A percentile compares a stretch with the other conserved stretches of the same genome.
phyloP scores from a whole-genome alignment of 2,888 invertebrate species.

The Tromatobia lineatoria region DNA sequence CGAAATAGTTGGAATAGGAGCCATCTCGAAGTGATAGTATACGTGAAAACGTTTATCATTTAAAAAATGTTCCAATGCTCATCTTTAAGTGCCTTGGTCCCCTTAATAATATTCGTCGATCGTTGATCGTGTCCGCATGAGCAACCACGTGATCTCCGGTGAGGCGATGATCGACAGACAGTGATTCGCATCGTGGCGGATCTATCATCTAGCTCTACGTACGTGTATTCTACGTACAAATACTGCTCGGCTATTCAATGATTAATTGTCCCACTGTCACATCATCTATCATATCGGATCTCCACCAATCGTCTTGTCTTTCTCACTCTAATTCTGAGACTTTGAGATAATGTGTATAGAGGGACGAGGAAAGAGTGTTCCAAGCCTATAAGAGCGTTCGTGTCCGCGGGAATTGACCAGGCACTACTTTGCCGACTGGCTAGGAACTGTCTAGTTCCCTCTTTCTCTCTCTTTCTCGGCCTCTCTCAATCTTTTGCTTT shows the following conservation, averaged over 20 bases:
- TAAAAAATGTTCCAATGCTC: too few species aligned
- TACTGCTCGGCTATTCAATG: slow-evolving; percentile 71
- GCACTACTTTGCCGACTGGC: slow-evolving; percentile 28
- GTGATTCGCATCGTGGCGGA: slow-evolving; percentile 50
- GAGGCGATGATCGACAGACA: slow-evolving; percentile 57
- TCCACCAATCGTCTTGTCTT: slow-evolving; percentile 32
- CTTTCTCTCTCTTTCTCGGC: slow-evolving; percentile 6
- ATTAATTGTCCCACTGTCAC: slow-evolving; percentile 76
- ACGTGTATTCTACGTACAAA: slow-evolving; percentile 44
- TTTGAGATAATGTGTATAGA: not conserved
- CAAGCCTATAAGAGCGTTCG: slow-evolving; percentile 26
- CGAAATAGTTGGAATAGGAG: too few species aligned
- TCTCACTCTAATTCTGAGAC: slow-evolving; percentile 12
- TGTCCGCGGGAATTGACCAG: slow-evolving; percentile 52
- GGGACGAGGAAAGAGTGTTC: slow-evolving; percentile 15
- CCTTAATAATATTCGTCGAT: slow-evolving; percentile 51
- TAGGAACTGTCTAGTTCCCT: slow-evolving; percentile 42
- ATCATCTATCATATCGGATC: slow-evolving; percentile 75
- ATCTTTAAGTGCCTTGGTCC: too few species aligned
- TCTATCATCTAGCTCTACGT: slow-evolving; percentile 28
- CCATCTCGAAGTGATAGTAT: too few species aligned
- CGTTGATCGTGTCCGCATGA: slow-evolving; percentile 48
- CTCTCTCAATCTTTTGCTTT: slow-evolving; percentile 23
- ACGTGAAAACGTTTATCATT: too few species aligned
- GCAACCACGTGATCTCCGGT: slow-evolving; percentile 20